phyloP scores from a whole-genome alignment of 1,140 invertebrate genomes.

The Aricia agestis region DNA sequence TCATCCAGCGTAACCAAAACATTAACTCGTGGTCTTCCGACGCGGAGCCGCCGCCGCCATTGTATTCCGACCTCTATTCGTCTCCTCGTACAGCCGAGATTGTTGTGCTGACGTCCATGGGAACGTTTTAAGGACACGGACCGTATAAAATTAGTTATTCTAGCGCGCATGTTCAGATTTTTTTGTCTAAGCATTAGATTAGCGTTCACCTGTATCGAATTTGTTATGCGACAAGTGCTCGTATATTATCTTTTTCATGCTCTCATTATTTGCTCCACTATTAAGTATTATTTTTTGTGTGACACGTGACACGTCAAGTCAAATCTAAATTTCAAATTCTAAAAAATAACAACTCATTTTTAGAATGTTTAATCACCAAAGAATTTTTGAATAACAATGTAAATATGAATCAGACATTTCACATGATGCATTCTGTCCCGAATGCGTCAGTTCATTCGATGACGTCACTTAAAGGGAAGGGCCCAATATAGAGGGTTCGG shows the following conservation, averaged over 20 bases:
- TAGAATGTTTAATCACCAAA: constrained; percentile 22
- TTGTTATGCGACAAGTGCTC: not conserved
- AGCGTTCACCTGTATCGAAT: not conserved
- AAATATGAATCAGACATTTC: constrained; percentile 61
- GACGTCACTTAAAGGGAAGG: constrained; percentile 65
- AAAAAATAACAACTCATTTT: not conserved
- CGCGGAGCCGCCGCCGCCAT: constrained; percentile 14
- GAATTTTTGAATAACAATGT: constrained; percentile 42
- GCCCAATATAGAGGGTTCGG: constrained; percentile 56
- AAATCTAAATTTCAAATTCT: not conserved
- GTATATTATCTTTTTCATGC: not conserved
- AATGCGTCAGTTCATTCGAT: constrained; percentile 52
- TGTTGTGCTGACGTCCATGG: not conserved
- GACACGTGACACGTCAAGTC: not conserved
- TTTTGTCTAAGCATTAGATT: not conserved
- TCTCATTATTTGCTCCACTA: not conserved
- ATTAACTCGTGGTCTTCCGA: constrained; percentile 28
- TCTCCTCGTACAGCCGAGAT: not conserved
- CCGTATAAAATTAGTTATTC: constrained; percentile 23
- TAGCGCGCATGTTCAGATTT: constrained; percentile 5
- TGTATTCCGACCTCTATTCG: constrained; percentile 10
- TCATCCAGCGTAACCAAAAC: constrained; percentile 51
- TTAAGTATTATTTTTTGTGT: not conserved
- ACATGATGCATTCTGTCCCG: constrained; percentile 52
- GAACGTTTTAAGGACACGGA: constrained; percentile 9